Conservation (phyloP, 2,113 vertebrate genomes). For the Crotalus horridus region DNA sequence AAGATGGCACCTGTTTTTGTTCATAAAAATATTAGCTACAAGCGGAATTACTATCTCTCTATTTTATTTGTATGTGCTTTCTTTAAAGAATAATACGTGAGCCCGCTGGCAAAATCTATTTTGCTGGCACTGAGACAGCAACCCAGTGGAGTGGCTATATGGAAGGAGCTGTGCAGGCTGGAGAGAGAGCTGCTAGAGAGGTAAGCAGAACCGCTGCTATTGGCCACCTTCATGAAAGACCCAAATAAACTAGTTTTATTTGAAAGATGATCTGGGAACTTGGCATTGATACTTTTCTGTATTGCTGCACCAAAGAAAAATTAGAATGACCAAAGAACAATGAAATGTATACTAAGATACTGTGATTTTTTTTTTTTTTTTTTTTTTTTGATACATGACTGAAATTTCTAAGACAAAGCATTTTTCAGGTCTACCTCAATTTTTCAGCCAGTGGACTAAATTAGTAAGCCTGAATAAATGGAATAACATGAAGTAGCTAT, state of each 20-base stretch:
- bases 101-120: slow-evolving; percentile 71
- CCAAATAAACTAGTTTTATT: not conserved
- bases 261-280: not conserved
- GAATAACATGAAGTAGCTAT: not conserved
- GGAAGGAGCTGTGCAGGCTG: slow-evolving; percentile 81
- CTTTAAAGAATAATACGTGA: slow-evolving; percentile 76
- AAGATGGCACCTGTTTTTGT: not conserved
- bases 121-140: slow-evolving; percentile 82
- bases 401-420: not conserved
- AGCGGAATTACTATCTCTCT: not conserved
- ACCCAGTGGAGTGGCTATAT: slow-evolving; percentile 83
- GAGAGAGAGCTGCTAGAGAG: slow-evolving; percentile 80
- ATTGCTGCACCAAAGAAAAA: slow-evolving; percentile 1
- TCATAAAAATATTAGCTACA: not conserved
- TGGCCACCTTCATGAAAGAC: slow-evolving; percentile 11
- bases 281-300: not conserved
- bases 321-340: not conserved
- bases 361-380: not conserved
- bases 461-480: not conserved
- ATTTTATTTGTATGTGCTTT: slow-evolving; percentile 33
- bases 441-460: not conserved
- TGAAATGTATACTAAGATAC: not conserved
- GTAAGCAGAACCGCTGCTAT: slow-evolving; percentile 52
- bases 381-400: not conserved
- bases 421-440: not conserved